Evolutionary conservation across 2,797 vertebrate species (phyloP).

Genomic region (Borostomias antarcticus): DNA sequence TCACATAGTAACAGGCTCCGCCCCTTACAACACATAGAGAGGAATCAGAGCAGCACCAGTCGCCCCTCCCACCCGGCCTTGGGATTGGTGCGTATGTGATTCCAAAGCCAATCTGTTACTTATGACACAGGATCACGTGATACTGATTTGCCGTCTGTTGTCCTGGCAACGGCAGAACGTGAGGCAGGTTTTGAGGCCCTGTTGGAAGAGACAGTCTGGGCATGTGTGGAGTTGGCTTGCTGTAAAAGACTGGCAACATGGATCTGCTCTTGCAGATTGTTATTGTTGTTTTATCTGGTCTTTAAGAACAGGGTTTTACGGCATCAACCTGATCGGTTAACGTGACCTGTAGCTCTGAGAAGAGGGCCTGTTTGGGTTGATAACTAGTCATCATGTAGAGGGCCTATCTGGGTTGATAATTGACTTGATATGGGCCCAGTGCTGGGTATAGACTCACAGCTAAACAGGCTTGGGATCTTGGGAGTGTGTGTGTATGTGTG

Average conservation of each 20-base stretch:
- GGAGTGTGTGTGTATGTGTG: background rate
- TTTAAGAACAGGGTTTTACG: background rate
- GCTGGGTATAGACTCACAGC: too few species aligned
- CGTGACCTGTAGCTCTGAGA: background rate
- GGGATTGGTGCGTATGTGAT: constrained; percentile 58
- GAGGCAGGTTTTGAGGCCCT: constrained; percentile 59
- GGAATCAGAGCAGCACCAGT: constrained; percentile 54
- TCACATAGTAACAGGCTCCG: constrained; percentile 34
- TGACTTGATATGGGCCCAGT: background rate
- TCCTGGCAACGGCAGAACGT: constrained; percentile 68
- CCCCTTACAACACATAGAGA: constrained; percentile 41
- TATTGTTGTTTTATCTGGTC: background rate
- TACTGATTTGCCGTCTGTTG: constrained; percentile 65
- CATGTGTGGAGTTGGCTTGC: constrained; percentile 38
- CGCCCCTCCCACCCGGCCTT: constrained; percentile 40
- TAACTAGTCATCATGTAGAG: background rate
- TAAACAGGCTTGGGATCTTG: too few species aligned
- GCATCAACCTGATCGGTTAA: too few species aligned
- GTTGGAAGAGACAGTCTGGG: constrained; percentile 39
- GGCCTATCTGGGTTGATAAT: background rate
- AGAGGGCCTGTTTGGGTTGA: background rate
- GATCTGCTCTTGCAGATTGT: background rate
- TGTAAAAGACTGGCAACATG: background rate
- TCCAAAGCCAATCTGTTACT: constrained; percentile 71
- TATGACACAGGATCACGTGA: constrained; percentile 57